Conservation (phyloP, 2,888 invertebrate species). For the Pollenia amentaria region DNA sequence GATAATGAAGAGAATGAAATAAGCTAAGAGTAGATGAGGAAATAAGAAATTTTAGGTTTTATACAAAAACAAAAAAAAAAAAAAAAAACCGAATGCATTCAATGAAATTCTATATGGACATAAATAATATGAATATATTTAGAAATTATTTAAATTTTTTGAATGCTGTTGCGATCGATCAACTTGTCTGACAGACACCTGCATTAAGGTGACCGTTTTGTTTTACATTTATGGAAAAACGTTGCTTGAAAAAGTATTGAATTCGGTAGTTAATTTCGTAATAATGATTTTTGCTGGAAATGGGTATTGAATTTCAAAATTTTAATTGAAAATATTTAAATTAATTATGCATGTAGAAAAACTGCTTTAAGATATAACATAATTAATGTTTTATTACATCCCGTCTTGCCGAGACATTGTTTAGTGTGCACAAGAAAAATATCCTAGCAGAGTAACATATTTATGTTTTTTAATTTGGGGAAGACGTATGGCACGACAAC, state of each 20-base stretch:
- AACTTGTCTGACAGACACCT: background rate
- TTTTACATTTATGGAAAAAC: conserved; percentile 14
- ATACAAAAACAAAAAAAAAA: conserved; percentile 18
- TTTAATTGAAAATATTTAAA: too few species aligned
- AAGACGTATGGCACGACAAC: too few species aligned
- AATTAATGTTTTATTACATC: too few species aligned
- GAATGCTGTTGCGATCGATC: background rate
- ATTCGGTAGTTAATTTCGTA: background rate
- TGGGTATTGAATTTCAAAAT: background rate
- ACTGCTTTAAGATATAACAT: too few species aligned
- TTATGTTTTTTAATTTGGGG: too few species aligned
- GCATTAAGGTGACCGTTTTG: conserved; percentile 1
- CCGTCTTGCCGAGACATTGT: too few species aligned
- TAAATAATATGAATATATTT: conserved; percentile 25
- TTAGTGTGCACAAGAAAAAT: too few species aligned
- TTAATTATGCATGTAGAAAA: too few species aligned
- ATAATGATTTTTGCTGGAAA: background rate
- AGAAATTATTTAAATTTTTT: background rate
- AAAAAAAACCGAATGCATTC: background rate
- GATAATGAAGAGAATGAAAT: conserved; percentile 39
- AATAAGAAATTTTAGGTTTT: conserved; percentile 10
- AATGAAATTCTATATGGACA: conserved; percentile 28
- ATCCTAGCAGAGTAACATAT: too few species aligned
- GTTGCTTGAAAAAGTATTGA: conserved; percentile 14
- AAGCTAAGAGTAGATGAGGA: conserved; percentile 19